Conservation (phyloP, 2,888 invertebrate species). For the Meganola albula region DNA sequence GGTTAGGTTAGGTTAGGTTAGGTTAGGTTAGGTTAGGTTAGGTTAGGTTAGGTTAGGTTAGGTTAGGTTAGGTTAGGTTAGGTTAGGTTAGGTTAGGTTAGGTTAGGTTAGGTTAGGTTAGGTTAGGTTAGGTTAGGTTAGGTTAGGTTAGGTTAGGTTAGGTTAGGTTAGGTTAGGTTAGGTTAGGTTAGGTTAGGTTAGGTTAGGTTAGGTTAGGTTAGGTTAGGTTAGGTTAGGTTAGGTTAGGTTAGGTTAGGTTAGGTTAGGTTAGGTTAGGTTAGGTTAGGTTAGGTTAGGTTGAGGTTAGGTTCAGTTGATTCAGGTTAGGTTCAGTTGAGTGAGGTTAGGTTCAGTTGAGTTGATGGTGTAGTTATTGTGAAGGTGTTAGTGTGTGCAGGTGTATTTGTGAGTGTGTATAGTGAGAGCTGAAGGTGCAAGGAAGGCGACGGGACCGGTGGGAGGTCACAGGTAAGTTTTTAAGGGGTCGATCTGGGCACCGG, state of each 20-base stretch:
- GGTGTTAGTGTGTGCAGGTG: too few species aligned
- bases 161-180: conserved; percentile 9
- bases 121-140: conserved; percentile 9
- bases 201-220: conserved; percentile 9
- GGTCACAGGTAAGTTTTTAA: too few species aligned
- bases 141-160: conserved; percentile 9
- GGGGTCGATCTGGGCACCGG: too few species aligned
- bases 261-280: conserved; percentile 9
- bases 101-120: conserved; percentile 8
- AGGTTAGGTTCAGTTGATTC: conserved; percentile 7
- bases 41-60: conserved; percentile 6
- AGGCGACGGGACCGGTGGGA: too few species aligned
- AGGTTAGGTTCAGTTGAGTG: conserved; percentile 10
- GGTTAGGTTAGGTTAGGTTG: conserved; percentile 9
- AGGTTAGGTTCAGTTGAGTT: conserved; percentile 12
- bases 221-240: conserved; percentile 9
- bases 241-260: conserved; percentile 9
- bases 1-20: conserved; percentile 9
- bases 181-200: conserved; percentile 9
- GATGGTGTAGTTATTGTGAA: too few species aligned
- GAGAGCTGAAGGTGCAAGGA: too few species aligned
- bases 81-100: conserved; percentile 9
- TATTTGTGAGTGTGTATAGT: too few species aligned
- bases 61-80: conserved; percentile 8
- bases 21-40: conserved; percentile 8